Evolutionary conservation across 2,113 vertebrate species (phyloP).

Genomic region (Pseudopodoces humilis): DNA sequence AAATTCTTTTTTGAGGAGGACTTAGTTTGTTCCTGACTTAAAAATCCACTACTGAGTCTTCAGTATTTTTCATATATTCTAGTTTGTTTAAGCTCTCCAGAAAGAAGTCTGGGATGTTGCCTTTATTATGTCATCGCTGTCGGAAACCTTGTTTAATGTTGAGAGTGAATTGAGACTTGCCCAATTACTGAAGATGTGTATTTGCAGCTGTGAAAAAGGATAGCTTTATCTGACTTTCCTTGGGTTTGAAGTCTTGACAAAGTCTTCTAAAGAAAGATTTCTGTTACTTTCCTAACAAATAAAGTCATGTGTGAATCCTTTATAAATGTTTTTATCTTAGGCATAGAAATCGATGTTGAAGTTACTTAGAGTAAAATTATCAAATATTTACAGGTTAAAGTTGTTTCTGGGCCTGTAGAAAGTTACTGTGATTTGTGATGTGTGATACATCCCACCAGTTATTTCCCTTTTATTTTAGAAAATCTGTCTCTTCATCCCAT

Average conservation of each 20-base stretch:
- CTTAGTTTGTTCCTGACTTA: background rate
- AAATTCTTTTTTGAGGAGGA: conserved; percentile 3
- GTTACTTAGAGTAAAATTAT: background rate
- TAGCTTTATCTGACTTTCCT: background rate
- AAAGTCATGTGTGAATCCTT: background rate
- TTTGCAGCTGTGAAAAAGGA: background rate
- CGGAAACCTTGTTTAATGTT: background rate
- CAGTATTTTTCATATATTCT: background rate
- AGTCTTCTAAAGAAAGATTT: background rate
- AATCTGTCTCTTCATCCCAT: background rate
- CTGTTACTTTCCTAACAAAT: background rate
- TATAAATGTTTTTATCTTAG: background rate
- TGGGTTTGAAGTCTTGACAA: background rate
- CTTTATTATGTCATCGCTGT: background rate
- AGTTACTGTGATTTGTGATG: background rate
- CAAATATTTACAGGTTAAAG: background rate
- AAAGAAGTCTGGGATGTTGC: background rate
- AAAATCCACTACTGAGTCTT: background rate
- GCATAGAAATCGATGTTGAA: background rate
- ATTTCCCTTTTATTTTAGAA: background rate
- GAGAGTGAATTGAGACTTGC: background rate
- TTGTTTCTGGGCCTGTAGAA: background rate
- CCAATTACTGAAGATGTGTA: background rate
- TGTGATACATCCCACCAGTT: background rate
- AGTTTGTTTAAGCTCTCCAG: background rate